Evolutionary conservation across 1,140 invertebrate species (phyloP), one percentile per base, ranked within the genome.

Genomic region (Hesperophylax magnus): DNA sequence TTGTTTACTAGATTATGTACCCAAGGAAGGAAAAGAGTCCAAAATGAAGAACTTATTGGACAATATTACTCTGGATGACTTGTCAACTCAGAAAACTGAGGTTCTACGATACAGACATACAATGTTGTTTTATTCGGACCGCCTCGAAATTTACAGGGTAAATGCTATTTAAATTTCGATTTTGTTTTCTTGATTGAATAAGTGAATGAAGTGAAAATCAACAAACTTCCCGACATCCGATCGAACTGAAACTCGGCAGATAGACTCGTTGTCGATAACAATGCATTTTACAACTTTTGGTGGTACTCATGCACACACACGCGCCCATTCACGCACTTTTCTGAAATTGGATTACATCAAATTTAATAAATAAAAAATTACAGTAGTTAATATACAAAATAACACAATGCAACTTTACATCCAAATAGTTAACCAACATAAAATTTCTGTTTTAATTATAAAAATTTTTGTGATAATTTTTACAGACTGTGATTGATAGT

Each of bases 111-210:
- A 88, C 78, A 81, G 89, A 2, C 87, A 90, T 79, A 88, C 89
- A 69, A 90, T 90, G 88, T 85, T 90, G 65, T 90, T 90, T 83
- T 89, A 90, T 82, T 87, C 87, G 80, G 88, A 90, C 79, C 85
- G 89, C 15, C 86, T 90, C 15, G 81, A 85, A 14, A 84, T 90
- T 1, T 90, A 90, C 72, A 89, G 90, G 85, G 89, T 85, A 79
- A 61, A 39, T 77, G 39, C 22, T 47, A 52, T 27, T n/a, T n/a
- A n/a, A n/a, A n/a, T n/a, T n/a, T n/a, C n/a, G n/a, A n/a, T n/a
- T 39, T 39, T 31, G 31, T 39, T 47, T 47, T 47, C 39, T 14
- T 47, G 9, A 47, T 47, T 11, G 11, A 14, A 14, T 14, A 9
- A 34, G 1, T 34, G 3, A 14, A 14, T 47, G 39, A n/a, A n/a